A percentile compares a stretch with the other conserved stretches of the same genome.
phyloP scores from a whole-genome alignment of 2,888 invertebrate species.

The Dicycla oo region DNA sequence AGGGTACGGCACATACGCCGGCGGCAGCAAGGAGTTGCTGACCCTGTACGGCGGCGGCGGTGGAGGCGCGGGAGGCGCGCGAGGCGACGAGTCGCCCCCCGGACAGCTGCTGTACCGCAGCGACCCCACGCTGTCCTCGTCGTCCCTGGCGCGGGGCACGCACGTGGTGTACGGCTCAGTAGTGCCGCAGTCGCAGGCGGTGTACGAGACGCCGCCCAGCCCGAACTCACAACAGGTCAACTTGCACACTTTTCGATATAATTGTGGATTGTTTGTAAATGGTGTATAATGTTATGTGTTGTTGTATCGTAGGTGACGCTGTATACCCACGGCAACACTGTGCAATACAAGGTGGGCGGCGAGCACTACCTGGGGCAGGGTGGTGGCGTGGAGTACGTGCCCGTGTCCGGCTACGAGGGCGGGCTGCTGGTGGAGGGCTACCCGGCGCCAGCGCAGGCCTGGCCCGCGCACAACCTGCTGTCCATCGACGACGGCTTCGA shows the following conservation, averaged over 20 bases:
- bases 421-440: slow-evolving; percentile 86
- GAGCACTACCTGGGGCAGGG: slow-evolving; percentile 84
- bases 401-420: slow-evolving; percentile 87
- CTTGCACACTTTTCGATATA: neutral
- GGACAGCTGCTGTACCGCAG: slow-evolving; percentile 91
- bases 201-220: slow-evolving; percentile 90
- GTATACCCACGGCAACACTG: slow-evolving; percentile 89
- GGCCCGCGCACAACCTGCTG: slow-evolving; percentile 85
- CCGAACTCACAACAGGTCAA: slow-evolving; percentile 90
- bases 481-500: slow-evolving; percentile 88
- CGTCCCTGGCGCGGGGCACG: slow-evolving; percentile 89
- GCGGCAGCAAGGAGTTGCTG: slow-evolving; percentile 74
- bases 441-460: slow-evolving; percentile 83
- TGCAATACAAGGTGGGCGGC: slow-evolving; percentile 89
- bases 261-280: neutral
- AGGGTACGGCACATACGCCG: slow-evolving; percentile 71
- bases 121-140: slow-evolving; percentile 92
- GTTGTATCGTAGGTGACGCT: slow-evolving; percentile 86
- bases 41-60: slow-evolving; percentile 80
- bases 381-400: slow-evolving; percentile 86
- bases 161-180: slow-evolving; percentile 87
- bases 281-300: neutral
- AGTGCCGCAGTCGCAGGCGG: slow-evolving; percentile 84
- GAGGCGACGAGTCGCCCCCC: slow-evolving; percentile 89
- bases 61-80: slow-evolving; percentile 71